Percentiles rank a stretch among this genome's conserved stretches.
These are phyloP conservation scores for Brachylomia viminalis DNA, from an alignment of 2,888 invertebrate species.

Conservation along the genomic window DNA sequence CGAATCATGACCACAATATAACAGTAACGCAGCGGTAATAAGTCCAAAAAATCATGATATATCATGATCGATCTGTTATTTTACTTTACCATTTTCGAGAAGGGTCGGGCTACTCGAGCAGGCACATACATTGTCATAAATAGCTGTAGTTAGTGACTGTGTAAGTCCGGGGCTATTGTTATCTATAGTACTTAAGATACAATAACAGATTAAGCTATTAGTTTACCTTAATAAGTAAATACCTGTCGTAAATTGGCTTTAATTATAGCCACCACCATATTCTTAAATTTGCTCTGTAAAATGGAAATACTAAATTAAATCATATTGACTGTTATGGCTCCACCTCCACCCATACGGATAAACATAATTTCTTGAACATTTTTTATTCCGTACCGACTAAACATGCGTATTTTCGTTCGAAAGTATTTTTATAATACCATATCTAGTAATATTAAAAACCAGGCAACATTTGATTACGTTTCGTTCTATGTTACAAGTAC, in stretches of 20 bases:
- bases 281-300: no score
- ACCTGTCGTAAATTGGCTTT: not conserved
- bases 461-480: slow-evolving; percentile 54
- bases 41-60: not conserved
- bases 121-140: not conserved
- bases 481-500: slow-evolving; percentile 45
- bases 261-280: not conserved
- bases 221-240: not conserved
- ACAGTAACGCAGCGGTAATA: not conserved
- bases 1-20: not conserved
- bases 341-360: not conserved
- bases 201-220: not conserved
- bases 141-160: not conserved
- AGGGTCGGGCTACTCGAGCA: not conserved
- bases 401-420: not conserved
- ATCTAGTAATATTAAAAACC: not conserved
- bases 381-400: not conserved
- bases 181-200: not conserved
- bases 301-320: not conserved
- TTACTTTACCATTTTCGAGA: not conserved
- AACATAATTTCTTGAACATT: not conserved
- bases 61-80: not conserved
- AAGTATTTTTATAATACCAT: slow-evolving; percentile 24
- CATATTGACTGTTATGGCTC: no score
- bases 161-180: not conserved